Percentiles rank a stretch among this genome's conserved stretches.
phyloP scores from a whole-genome alignment of 2,888 invertebrate genomes.

The Cordylochernes scorpioides region DNA sequence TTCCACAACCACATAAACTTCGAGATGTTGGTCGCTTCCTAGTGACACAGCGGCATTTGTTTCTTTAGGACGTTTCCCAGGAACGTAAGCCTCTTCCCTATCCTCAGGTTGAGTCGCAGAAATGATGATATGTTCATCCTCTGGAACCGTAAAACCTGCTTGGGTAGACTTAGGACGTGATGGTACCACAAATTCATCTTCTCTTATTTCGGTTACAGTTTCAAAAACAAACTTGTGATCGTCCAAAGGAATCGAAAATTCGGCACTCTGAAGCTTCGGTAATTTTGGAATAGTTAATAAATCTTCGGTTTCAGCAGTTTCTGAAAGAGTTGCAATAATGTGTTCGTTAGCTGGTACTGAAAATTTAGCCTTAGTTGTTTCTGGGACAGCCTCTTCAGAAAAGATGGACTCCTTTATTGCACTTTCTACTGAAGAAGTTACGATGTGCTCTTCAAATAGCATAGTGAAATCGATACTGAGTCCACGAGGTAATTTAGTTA shows the following conservation, averaged over 20 bases:
- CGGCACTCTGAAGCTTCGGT: conserved; percentile 6
- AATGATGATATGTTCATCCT: conserved; percentile 8
- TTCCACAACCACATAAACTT: conserved; percentile 9
- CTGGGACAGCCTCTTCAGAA: conserved; percentile 6
- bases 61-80: conserved; percentile 2
- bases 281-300: conserved; percentile 7
- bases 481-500: conserved; percentile 28
- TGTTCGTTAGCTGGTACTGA: conserved; percentile 12
- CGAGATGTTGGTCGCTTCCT: conserved; percentile 9
- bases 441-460: conserved; percentile 1
- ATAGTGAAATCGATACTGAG: conserved; percentile 19
- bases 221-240: conserved; percentile 12
- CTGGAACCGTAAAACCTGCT: conserved; percentile 8
- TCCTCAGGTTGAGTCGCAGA: conserved; percentile 5
- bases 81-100: conserved; percentile 7
- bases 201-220: conserved; percentile 8
- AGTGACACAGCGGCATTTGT: conserved; percentile 6
- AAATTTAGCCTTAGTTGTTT: conserved; percentile 6
- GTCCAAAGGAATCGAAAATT: conserved; percentile 7
- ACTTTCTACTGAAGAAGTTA: conserved; percentile 1
- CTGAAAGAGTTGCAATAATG: conserved; percentile 9
- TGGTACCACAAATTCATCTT: conserved; percentile 1
- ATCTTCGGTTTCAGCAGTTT: conserved; percentile 12
- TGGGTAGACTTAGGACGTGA: conserved; percentile 6
- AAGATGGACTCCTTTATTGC: too few relatives aligned